Base-by-base conservation (phyloP, 2,888 invertebrate genomes). In the Troides aeacus region DNA sequence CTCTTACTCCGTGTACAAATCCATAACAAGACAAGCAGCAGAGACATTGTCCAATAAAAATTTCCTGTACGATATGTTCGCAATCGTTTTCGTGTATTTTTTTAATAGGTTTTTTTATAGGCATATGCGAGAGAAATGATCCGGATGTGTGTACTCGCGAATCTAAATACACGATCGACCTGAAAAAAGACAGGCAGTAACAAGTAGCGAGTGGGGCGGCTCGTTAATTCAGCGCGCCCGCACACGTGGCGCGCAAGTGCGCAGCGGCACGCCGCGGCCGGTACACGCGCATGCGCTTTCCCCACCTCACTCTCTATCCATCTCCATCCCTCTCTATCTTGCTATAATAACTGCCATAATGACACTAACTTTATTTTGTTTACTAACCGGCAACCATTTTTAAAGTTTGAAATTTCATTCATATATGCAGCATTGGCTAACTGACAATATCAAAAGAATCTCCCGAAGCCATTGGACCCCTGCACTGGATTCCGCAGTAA, bases 181-280 rank as follows among this genome's bases (percentile, higher is more conserved):
- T 70, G 70, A 70, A 70, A 70, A 70, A 70, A 66, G 66, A 70
- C n/a, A 66, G 66, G 63, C 60, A 24, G 63, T 46, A 62, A 57
- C 50, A 50, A 46, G 58, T 61, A 1, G 46, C n/a, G 53, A 5
- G 39, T 23, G 42, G 8, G n/a, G 15, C 24, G 18, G 15, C 36
- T 64, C 59, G 64, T 63, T 23, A 50, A 30, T 58, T 59, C 64
- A 53, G 23, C 36, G 36, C 24, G 53, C 18, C 23, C 50, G 39
- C 61, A 69, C 69, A 69, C 69, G 69, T 69, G 69, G 56, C 61
- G 46, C 46, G 24, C 69, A 69, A 69, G 69, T 69, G 69, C 57
- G 42, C 53, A 36, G 36, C 36, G 58, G 50, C 30, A 30, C 30
- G 30, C 57, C 57, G 46, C 62, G 62, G 64, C 10, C 59, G 64